These are phyloP conservation scores for Eupithecia centaureata DNA, from an alignment of 2,888 invertebrate species.

Conservation along the genomic window DNA sequence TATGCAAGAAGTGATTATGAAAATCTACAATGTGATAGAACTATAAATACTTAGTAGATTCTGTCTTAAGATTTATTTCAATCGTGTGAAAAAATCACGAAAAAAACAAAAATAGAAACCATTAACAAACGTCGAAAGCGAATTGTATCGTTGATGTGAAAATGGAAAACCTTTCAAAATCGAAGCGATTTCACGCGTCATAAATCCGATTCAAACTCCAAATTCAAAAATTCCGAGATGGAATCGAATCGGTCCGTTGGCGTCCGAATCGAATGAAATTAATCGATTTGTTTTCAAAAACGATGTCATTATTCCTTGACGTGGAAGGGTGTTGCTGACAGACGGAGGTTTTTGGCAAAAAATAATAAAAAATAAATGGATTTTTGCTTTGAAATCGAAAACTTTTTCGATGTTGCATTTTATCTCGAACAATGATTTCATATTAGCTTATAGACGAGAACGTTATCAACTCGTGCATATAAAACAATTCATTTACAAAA, in stretches of 20 bases:
- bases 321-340: constrained; percentile 63
- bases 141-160: constrained; percentile 76
- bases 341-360: constrained; percentile 56
- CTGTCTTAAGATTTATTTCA: constrained; percentile 27
- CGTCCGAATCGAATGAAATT: constrained; percentile 80
- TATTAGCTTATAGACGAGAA: neutral
- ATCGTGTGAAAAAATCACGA: constrained; percentile 59
- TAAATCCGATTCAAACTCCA: constrained; percentile 70
- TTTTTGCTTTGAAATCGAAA: constrained; percentile 16
- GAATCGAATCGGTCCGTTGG: constrained; percentile 68
- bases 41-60: neutral
- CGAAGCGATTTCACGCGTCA: constrained; percentile 82
- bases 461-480: constrained; percentile 7
- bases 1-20: too few relatives aligned
- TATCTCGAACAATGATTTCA: neutral
- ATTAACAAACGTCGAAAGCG: constrained; percentile 69
- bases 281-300: constrained; percentile 80
- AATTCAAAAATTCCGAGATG: constrained; percentile 67
- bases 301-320: constrained; percentile 74
- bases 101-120: constrained; percentile 47
- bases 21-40: neutral
- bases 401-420: constrained; percentile 4
- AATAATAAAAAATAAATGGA: constrained; percentile 36
- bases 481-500: constrained; percentile 32
- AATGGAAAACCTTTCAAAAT: constrained; percentile 77